Base-by-base conservation (phyloP, 2,113 vertebrate genomes). In the Gadus macrocephalus region DNA sequence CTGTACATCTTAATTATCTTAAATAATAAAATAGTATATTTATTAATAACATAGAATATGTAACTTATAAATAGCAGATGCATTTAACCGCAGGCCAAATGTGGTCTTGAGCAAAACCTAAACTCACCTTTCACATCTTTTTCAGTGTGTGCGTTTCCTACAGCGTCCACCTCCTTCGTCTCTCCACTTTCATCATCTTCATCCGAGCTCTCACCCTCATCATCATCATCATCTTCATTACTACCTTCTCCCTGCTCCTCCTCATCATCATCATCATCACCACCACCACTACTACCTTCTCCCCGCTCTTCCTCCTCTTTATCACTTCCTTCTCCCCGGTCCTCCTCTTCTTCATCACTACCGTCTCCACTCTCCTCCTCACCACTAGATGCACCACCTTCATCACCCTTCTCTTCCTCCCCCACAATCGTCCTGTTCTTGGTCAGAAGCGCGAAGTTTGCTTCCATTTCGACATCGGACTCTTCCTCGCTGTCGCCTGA, bases 361-460 rank as follows among this genome's bases (percentile, higher is more conserved):
- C 16, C 69, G 16, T 63, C 67, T 38, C 63, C 69, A 5, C 69
- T 71, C 27, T 64, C 58, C 11, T 53, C 68, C 3, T 63, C 74
- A 1, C 80, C 74, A 3, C 58, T 55, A 9, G 62, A 55, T 3
- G 4, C 16, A 2, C 71, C 64, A 17, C 61, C 70, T 7, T 63
- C 71, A 7, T 59, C 68, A 6, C 25, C 42, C 67, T 53, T 2
- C 59, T 27, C 70, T 70, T n/a, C 61, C 61, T 66, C 17, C 56
- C 67, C 28, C 19, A 22, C 11, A 65, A 63, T 8, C 82, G 38
- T 25, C 27, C 56, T n/a, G 74, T 27, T 65, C 53, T 79, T 56
- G 63, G 27, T 76, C 25, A 83, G 49, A 58, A 82, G 64, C 1
- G 66, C 61, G 69, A 87, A 81, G 68, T 87, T 87, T 19, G 62